Percentiles rank a stretch among this genome's conserved stretches.
phyloP scores from a whole-genome alignment of 2,888 invertebrate species.

The Anagyrus pseudococci region DNA sequence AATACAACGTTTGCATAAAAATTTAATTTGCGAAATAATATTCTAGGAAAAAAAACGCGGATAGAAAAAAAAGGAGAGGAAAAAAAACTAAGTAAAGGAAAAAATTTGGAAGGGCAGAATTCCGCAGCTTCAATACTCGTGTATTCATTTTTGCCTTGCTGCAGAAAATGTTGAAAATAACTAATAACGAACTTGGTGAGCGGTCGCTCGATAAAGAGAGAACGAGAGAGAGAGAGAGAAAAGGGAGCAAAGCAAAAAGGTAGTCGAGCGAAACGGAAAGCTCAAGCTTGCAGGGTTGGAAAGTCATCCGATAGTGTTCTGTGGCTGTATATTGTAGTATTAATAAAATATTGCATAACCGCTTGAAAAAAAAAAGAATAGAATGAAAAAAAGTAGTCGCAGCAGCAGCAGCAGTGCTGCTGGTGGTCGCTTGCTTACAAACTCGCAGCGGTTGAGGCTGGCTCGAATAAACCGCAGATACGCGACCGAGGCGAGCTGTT shows the following conservation, averaged over 20 bases:
- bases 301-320: conserved; percentile 42
- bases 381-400: no score
- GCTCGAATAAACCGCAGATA: conserved; percentile 59
- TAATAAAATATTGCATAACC: conserved; percentile 58
- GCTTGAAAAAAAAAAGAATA: conserved; percentile 48
- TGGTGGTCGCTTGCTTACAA: conserved; percentile 8
- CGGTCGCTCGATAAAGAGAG: conserved; percentile 7
- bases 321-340: conserved; percentile 51
- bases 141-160: no score
- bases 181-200: conserved; percentile 34
- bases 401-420: conserved; percentile 32
- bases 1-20: no score
- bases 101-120: no score
- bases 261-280: conserved; percentile 15
- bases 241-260: not conserved
- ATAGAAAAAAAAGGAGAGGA: no score
- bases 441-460: conserved; percentile 42
- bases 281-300: conserved; percentile 26
- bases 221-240: conserved; percentile 5
- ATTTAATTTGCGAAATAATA: no score
- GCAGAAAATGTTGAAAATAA: conserved; percentile 25
- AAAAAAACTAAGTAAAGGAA: not conserved
- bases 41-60: no score
- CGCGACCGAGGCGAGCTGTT: conserved; percentile 47
- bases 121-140: no score